Evolutionary conservation across 2,888 invertebrate genomes (phyloP).

Genomic region (Cosmia pyralina): DNA sequence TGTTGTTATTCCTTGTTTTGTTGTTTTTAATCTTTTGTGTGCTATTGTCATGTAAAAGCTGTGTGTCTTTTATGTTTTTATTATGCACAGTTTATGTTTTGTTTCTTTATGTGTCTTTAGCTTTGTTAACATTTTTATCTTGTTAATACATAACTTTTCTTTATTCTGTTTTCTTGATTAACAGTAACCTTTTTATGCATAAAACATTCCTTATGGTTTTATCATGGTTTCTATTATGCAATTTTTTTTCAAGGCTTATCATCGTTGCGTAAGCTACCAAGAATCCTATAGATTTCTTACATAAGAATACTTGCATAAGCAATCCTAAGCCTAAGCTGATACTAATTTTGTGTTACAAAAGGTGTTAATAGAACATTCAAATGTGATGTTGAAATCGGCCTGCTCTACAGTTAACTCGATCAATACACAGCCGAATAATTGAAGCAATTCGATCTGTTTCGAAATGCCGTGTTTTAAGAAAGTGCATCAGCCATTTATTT

Average conservation of each 20-base stretch:
- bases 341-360: conserved; percentile 52
- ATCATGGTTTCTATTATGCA: background rate
- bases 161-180: conserved; percentile 26
- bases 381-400: conserved; percentile 57
- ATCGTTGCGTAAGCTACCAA: background rate
- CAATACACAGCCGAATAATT: conserved; percentile 69
- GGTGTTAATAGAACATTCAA: conserved; percentile 68
- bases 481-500: conserved; percentile 60
- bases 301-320: too few species aligned
- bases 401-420: conserved; percentile 51
- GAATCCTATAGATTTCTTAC: background rate
- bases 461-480: conserved; percentile 68
- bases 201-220: background rate
- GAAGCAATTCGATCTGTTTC: conserved; percentile 69
- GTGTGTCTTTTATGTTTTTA: conserved; percentile 34
- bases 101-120: conserved; percentile 35
- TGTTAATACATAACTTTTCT: conserved; percentile 1
- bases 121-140: conserved; percentile 46
- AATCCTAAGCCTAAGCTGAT: background rate
- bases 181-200: conserved; percentile 19
- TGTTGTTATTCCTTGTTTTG: conserved; percentile 26
- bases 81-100: conserved; percentile 33
- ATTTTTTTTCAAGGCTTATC: background rate
- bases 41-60: conserved; percentile 48
- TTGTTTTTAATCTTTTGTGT: conserved; percentile 43